phyloP scores from a whole-genome alignment of 2,113 vertebrate genomes.

The Cisticola juncidis region DNA sequence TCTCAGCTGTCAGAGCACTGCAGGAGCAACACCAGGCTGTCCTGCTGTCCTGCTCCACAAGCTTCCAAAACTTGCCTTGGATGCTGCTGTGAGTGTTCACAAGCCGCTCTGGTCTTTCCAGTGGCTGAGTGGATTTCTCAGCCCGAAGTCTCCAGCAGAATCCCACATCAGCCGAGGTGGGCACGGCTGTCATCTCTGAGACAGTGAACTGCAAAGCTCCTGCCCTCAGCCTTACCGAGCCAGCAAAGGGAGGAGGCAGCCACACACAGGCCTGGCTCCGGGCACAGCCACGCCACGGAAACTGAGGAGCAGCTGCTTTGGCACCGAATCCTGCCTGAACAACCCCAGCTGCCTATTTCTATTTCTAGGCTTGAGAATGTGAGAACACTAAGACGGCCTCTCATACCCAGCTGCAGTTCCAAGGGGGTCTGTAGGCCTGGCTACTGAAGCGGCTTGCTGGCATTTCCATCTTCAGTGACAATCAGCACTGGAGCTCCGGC shows the following conservation, averaged over 20 bases:
- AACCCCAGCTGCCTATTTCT: rapidly evolving
- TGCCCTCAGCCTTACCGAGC: rapidly evolving
- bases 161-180: rapidly evolving
- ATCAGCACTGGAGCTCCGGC: rapidly evolving
- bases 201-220: rapidly evolving
- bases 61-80: background rate
- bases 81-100: background rate
- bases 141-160: background rate
- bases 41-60: background rate
- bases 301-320: rapidly evolving
- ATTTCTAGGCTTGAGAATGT: background rate
- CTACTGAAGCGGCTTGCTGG: rapidly evolving
- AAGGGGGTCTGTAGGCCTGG: background rate
- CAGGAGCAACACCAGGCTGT: background rate
- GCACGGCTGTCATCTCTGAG: rapidly evolving
- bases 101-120: rapidly evolving
- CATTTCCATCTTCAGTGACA: rapidly evolving
- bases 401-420: background rate
- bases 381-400: rapidly evolving
- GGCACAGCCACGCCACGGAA: rapidly evolving
- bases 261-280: rapidly evolving
- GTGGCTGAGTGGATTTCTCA: background rate
- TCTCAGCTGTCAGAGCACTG: background rate
- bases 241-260: background rate
- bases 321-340: background rate